A percentile compares a stretch with the other conserved stretches of the same genome.
Evolutionary conservation across 1,140 invertebrate genomes (phyloP).

Genomic region (Temnothorax nylanderi): DNA sequence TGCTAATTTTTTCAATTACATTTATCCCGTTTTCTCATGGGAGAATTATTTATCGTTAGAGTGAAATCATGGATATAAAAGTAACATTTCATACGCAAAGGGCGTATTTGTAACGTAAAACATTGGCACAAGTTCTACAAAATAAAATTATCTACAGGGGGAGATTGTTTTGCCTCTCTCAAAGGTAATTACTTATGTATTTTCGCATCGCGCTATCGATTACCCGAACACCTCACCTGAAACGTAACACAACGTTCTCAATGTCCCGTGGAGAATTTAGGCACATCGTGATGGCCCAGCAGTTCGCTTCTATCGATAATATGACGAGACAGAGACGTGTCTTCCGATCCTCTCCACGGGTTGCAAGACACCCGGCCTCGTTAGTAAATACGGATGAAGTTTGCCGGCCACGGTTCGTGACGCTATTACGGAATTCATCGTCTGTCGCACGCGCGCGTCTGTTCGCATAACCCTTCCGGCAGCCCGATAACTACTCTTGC

Average conservation of each 20-base stretch:
- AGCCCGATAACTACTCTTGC: constrained; percentile 54
- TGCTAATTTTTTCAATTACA: not conserved
- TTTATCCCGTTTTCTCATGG: not conserved
- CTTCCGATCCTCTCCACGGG: constrained; percentile 37
- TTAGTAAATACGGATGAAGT: constrained; percentile 61
- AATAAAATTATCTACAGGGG: not conserved
- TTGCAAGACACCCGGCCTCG: constrained; percentile 36
- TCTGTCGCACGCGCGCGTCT: constrained; percentile 19
- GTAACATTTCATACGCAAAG: not conserved
- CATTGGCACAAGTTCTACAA: not conserved
- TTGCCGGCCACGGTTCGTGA: constrained; percentile 53
- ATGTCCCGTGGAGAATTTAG: not conserved
- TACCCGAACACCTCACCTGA: constrained; percentile 30
- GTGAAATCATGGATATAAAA: not conserved
- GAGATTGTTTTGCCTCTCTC: not conserved
- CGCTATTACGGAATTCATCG: constrained; percentile 55
- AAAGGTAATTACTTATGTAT: constrained; percentile 1
- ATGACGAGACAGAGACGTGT: constrained; percentile 35
- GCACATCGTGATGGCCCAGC: not conserved
- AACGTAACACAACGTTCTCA: not conserved
- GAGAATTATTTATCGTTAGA: not conserved
- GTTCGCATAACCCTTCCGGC: constrained; percentile 48
- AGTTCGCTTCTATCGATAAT: constrained; percentile 27
- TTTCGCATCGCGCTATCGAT: constrained; percentile 13
- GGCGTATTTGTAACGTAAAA: not conserved